Percentiles rank a stretch among this genome's conserved stretches.
phyloP scores from a whole-genome alignment of 2,113 vertebrate genomes.

The Polyodon spathula region DNA sequence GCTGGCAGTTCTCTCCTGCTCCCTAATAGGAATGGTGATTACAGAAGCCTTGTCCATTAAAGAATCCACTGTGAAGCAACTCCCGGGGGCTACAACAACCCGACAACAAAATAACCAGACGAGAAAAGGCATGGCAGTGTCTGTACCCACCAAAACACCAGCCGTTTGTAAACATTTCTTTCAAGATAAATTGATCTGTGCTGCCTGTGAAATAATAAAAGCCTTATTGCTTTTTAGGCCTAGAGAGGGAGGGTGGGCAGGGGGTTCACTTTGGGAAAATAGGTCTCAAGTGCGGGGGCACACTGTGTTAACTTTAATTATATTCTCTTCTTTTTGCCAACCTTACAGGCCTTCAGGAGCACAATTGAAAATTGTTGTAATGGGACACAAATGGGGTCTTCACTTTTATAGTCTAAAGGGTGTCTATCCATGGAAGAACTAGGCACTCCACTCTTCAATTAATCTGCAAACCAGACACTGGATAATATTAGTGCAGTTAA shows the following conservation, averaged over 20 bases:
- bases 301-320: constrained; percentile 26
- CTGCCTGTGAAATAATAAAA: not conserved
- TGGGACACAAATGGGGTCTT: constrained; percentile 22
- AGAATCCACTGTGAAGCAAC: constrained; percentile 21
- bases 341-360: constrained; percentile 5
- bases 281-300: not conserved
- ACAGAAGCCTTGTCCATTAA: constrained; percentile 24
- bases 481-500: constrained; percentile 5
- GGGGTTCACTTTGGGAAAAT: too few species aligned
- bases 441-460: constrained; percentile 31
- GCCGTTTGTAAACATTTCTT: not conserved
- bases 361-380: constrained; percentile 23
- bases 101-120: constrained; percentile 22
- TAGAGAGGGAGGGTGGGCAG: too few species aligned
- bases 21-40: constrained; percentile 32
- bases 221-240: not conserved
- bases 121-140: constrained; percentile 15
- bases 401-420: constrained; percentile 17
- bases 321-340: constrained; percentile 13
- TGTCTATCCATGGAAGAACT: not conserved
- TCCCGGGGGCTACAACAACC: constrained; percentile 20
- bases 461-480: constrained; percentile 20
- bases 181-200: not conserved
- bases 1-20: constrained; percentile 27
- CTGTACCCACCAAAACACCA: not conserved